Conservation (phyloP, 2,113 vertebrate species). For the Mus pahari region DNA sequence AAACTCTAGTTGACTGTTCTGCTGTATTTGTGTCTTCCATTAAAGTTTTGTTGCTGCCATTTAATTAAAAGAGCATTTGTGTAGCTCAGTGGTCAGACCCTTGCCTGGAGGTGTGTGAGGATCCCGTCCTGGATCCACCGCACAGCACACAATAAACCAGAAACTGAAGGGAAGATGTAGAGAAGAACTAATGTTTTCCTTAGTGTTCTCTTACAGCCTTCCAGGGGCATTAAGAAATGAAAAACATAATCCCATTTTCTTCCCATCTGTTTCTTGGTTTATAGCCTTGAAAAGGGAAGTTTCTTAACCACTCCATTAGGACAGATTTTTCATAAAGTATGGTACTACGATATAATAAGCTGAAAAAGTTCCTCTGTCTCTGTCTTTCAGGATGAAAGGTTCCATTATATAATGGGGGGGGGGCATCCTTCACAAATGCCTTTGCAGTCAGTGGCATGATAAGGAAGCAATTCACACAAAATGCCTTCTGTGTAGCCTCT, state of each 20-base stretch:
- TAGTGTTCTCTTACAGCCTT: neutral
- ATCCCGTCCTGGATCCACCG: neutral
- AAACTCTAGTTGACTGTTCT: neutral
- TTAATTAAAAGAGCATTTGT: neutral
- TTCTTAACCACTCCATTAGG: neutral
- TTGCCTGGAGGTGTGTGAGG: neutral
- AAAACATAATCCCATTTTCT: neutral
- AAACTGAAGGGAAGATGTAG: neutral
- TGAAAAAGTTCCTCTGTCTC: neutral
- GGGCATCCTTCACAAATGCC: neutral
- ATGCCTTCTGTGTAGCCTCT: neutral
- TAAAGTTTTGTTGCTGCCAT: neutral
- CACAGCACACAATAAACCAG: neutral
- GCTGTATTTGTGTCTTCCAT: neutral
- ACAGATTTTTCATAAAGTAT: conserved; percentile 8
- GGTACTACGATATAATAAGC: neutral
- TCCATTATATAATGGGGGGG: neutral
- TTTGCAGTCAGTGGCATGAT: neutral
- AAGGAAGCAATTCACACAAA: conserved; percentile 22
- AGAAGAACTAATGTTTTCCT: conserved; percentile 2
- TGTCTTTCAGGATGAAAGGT: neutral
- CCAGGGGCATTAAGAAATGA: conserved; percentile 1
- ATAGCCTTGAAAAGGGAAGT: neutral
- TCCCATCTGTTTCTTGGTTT: conserved; percentile 9
- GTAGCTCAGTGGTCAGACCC: neutral